Evolutionary conservation across 1,140 invertebrate genomes (phyloP).

Genomic region (Magallana gigas): DNA sequence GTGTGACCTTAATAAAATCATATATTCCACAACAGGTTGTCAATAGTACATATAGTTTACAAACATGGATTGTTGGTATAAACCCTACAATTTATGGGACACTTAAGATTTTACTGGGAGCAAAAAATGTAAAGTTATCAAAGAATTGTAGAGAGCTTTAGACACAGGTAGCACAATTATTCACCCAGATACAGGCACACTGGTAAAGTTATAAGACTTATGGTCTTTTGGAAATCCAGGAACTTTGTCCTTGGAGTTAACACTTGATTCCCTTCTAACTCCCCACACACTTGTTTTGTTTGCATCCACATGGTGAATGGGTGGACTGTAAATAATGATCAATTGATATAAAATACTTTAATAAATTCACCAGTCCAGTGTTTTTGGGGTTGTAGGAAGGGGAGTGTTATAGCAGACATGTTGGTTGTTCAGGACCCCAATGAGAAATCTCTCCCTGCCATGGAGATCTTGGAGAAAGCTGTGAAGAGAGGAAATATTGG

Average conservation of each 20-base stretch:
- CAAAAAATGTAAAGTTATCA: too few species aligned
- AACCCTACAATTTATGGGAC: too few species aligned
- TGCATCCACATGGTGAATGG: background rate
- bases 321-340: background rate
- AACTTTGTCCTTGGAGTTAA: background rate
- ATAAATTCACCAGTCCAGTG: background rate
- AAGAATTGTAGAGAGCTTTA: too few species aligned
- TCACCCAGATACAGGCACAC: too few species aligned
- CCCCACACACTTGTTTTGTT: background rate
- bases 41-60: too few species aligned
- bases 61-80: too few species aligned
- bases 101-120: too few species aligned
- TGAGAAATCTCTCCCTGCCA: background rate
- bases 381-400: conserved; percentile 14
- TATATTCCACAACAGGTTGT: too few species aligned
- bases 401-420: conserved; percentile 15
- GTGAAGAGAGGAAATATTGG: conserved; percentile 8
- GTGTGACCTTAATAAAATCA: too few species aligned
- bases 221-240: too few species aligned
- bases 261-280: background rate
- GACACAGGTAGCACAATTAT: too few species aligned
- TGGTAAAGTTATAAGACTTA: too few species aligned
- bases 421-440: background rate
- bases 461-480: background rate
- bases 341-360: background rate